A percentile compares a stretch with the other conserved stretches of the same genome.
Evolutionary conservation across 2,113 vertebrate species (phyloP).

Genomic region (Deroptyus accipitrinus): DNA sequence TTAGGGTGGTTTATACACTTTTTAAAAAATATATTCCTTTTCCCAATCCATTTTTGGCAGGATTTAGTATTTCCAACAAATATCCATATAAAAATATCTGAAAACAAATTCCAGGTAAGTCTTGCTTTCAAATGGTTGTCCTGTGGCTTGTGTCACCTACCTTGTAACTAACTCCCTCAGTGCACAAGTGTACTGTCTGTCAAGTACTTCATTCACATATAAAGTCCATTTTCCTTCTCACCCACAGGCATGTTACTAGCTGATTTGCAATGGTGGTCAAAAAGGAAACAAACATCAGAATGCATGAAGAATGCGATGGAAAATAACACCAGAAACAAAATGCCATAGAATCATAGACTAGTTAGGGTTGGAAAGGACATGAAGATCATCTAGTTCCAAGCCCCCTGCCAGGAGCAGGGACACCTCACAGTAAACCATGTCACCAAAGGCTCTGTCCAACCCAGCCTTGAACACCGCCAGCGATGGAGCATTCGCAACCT

Average conservation of each 20-base stretch:
- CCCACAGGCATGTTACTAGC: not conserved
- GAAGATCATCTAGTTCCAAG: too few relatives aligned
- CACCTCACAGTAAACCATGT: too few relatives aligned
- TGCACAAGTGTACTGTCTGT: not conserved
- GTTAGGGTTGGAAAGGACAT: too few relatives aligned
- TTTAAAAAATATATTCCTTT: not conserved
- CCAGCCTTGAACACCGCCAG: too few relatives aligned
- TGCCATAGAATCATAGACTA: not conserved
- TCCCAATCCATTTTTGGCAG: not conserved
- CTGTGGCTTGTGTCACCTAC: not conserved
- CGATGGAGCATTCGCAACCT: too few relatives aligned
- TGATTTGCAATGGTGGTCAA: not conserved
- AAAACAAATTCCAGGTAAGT: not conserved
- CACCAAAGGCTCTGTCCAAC: too few relatives aligned
- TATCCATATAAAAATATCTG: not conserved
- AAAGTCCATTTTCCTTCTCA: not conserved
- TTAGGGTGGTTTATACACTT: not conserved
- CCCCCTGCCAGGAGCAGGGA: too few relatives aligned
- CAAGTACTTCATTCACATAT: not conserved
- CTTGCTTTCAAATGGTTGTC: not conserved
- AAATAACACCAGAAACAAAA: conserved; percentile 9
- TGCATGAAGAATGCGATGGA: not conserved
- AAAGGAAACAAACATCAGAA: not conserved
- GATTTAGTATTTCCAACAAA: not conserved
- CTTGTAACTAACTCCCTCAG: not conserved